phyloP scores from a whole-genome alignment of 2,888 invertebrate species.

The Nudaria mundana region DNA sequence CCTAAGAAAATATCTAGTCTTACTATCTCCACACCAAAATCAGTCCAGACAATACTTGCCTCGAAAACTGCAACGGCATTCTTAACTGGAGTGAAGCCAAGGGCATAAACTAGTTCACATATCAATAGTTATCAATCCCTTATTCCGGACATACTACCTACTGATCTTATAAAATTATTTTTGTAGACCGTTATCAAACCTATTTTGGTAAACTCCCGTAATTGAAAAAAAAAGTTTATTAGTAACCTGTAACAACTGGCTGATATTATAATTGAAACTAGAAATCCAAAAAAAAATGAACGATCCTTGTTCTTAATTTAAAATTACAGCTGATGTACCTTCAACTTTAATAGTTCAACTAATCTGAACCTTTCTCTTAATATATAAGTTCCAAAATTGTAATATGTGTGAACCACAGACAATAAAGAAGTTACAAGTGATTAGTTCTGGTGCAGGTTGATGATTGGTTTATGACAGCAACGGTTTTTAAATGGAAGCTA shows the following conservation, averaged over 20 bases:
- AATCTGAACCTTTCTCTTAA: neutral
- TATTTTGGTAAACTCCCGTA: neutral
- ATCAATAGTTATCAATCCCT: too few species aligned
- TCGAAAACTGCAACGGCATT: too few species aligned
- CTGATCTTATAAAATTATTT: too few species aligned
- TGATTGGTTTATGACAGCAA: slow-evolving; percentile 33
- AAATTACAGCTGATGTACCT: slow-evolving; percentile 6
- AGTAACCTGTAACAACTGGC: slow-evolving; percentile 19
- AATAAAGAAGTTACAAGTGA: slow-evolving; percentile 19
- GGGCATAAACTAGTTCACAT: too few species aligned
- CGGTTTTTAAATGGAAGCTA: slow-evolving; percentile 32
- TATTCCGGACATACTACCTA: too few species aligned
- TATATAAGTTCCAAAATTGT: slow-evolving; percentile 9
- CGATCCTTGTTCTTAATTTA: slow-evolving; percentile 1
- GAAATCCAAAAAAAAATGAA: slow-evolving; percentile 20
- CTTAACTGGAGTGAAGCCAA: too few species aligned
- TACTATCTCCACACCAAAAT: too few species aligned
- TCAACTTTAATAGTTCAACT: neutral
- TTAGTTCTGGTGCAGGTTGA: slow-evolving; percentile 36
- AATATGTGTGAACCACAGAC: neutral
- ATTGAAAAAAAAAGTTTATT: slow-evolving; percentile 3
- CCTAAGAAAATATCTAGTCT: too few species aligned
- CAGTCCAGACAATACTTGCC: too few species aligned
- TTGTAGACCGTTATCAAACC: too few species aligned
- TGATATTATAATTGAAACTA: slow-evolving; percentile 28